Evolutionary conservation across 2,797 vertebrate species (phyloP).

Genomic region (Onychomys arenicola): DNA sequence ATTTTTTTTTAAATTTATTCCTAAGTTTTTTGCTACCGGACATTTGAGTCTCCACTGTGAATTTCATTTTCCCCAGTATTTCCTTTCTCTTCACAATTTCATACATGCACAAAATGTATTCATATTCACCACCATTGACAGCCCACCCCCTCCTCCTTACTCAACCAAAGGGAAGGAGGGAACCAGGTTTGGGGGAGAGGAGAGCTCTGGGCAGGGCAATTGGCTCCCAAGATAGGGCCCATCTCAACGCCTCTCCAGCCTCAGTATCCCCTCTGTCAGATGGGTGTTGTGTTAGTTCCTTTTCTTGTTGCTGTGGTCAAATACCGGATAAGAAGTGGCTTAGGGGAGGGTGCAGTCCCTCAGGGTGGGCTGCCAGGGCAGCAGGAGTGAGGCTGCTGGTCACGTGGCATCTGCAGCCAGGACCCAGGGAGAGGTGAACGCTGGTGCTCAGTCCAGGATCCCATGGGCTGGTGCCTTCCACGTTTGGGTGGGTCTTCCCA

Average conservation of each 20-base stretch:
- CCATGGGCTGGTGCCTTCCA: neutral
- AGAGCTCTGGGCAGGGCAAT: neutral
- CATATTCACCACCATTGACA: no score
- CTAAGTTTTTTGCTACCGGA: neutral
- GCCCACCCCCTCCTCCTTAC: neutral
- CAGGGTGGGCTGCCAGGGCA: neutral
- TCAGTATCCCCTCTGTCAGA: neutral
- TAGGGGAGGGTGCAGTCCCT: neutral
- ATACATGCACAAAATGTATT: neutral
- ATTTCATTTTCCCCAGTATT: neutral
- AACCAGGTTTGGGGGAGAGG: fast-evolving
- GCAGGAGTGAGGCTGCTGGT: neutral
- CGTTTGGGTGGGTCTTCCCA: no score
- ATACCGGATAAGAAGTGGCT: neutral
- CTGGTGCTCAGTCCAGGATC: neutral
- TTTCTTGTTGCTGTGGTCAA: neutral
- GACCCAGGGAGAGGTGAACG: neutral
- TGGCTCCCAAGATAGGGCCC: neutral
- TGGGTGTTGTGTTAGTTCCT: neutral
- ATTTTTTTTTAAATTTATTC: neutral
- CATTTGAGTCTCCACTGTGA: neutral
- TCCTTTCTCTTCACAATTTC: neutral
- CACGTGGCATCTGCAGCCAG: neutral
- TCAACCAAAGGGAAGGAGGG: neutral
- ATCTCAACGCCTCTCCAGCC: fast-evolving